These are phyloP conservation scores for Danio kyathit DNA, from an alignment of 2,797 vertebrate genomes.

Conservation along the genomic window DNA sequence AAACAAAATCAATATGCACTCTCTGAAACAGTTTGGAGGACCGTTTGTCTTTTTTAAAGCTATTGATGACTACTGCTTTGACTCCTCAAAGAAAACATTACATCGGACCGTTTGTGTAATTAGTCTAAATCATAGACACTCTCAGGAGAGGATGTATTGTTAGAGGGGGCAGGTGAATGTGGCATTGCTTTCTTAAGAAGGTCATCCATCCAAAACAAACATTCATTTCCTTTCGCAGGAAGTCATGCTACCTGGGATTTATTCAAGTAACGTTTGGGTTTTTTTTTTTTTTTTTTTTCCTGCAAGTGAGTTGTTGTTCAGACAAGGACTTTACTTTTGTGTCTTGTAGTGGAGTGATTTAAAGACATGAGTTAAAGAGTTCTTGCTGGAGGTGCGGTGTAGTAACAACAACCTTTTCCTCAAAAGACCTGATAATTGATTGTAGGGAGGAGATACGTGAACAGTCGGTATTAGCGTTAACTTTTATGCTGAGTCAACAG, in stretches of 20 bases:
- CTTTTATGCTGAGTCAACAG: slow-evolving; percentile 23
- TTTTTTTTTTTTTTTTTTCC: neutral
- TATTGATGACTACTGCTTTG: slow-evolving; percentile 27
- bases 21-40: neutral
- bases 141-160: slow-evolving; percentile 7
- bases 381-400: slow-evolving; percentile 27
- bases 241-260: slow-evolving; percentile 13
- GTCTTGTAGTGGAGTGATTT: slow-evolving; percentile 26
- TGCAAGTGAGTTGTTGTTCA: slow-evolving; percentile 6
- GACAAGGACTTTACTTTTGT: slow-evolving; percentile 16
- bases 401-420: slow-evolving; percentile 25
- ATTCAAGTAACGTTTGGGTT: slow-evolving; percentile 10
- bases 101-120: slow-evolving; percentile 1
- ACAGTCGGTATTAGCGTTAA: slow-evolving; percentile 21
- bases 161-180: slow-evolving; percentile 27
- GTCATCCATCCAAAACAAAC: slow-evolving; percentile 42
- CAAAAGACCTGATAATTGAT: slow-evolving; percentile 36
- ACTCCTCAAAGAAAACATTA: slow-evolving; percentile 27
- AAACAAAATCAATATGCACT: neutral
- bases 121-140: slow-evolving; percentile 33
- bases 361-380: slow-evolving; percentile 36
- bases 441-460: slow-evolving; percentile 9
- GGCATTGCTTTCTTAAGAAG: slow-evolving; percentile 35
- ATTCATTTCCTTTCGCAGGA: slow-evolving; percentile 37
- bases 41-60: slow-evolving; percentile 28